Evolutionary conservation across 2,888 invertebrate species (phyloP).

Genomic region (Clusia tigrina): DNA sequence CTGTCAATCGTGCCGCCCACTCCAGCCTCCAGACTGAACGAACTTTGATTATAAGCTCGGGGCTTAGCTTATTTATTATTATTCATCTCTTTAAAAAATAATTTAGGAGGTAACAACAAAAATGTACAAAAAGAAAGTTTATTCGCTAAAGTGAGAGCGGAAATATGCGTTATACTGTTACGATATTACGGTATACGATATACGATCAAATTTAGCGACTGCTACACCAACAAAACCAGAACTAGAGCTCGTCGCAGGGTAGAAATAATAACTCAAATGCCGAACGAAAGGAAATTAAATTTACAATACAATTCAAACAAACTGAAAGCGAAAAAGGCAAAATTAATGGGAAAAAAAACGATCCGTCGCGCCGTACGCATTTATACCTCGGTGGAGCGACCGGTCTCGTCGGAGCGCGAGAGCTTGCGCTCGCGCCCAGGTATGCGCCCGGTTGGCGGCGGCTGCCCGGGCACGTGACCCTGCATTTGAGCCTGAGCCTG

Average conservation of each 20-base stretch:
- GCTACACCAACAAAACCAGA: slow-evolving; percentile 8
- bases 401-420: slow-evolving; percentile 68
- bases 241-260: background rate
- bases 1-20: too few relatives aligned
- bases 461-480: slow-evolving; percentile 65
- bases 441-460: slow-evolving; percentile 52
- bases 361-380: background rate
- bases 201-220: slow-evolving; percentile 7
- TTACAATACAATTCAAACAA: background rate
- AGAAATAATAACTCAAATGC: slow-evolving; percentile 6
- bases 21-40: too few relatives aligned
- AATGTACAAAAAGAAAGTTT: background rate
- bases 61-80: too few relatives aligned
- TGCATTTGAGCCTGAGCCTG: slow-evolving; percentile 38
- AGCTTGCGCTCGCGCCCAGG: slow-evolving; percentile 67
- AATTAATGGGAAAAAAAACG: too few relatives aligned
- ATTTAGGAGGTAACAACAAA: background rate
- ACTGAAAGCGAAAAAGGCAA: too few relatives aligned
- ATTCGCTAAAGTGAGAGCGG: background rate
- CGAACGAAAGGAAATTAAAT: background rate
- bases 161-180: too few relatives aligned
- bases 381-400: slow-evolving; percentile 64
- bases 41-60: too few relatives aligned
- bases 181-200: too few relatives aligned
- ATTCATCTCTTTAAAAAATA: background rate